phyloP scores from a whole-genome alignment of 2,113 vertebrate species.

The Nerophis lumbriciformis region DNA sequence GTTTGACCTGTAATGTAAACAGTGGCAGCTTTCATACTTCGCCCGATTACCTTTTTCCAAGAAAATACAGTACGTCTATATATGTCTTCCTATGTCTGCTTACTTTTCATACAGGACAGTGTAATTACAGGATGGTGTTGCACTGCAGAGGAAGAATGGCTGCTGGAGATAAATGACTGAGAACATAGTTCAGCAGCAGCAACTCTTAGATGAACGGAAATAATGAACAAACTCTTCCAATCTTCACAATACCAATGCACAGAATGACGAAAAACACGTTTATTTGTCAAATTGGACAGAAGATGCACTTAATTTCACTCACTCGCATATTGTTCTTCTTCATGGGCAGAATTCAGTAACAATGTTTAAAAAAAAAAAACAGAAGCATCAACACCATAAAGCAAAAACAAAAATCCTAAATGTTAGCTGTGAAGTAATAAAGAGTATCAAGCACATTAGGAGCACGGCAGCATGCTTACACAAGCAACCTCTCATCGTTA shows the following conservation, averaged over 20 bases:
- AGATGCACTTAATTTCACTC: conserved; percentile 29
- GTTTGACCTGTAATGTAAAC: no score
- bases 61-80: not conserved
- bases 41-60: no score
- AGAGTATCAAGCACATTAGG: conserved; percentile 42
- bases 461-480: conserved; percentile 46
- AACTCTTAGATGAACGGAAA: conserved; percentile 10
- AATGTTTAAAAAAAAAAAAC: conserved; percentile 28
- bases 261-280: conserved; percentile 35
- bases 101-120: not conserved
- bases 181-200: conserved; percentile 27
- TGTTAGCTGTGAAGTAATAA: conserved; percentile 42
- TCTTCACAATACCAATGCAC: conserved; percentile 8
- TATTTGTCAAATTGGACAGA: conserved; percentile 55
- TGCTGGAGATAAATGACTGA: conserved; percentile 56
- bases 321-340: conserved; percentile 18
- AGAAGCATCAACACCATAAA: conserved; percentile 29
- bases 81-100: not conserved
- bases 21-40: no score
- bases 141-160: conserved; percentile 31
- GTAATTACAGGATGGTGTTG: not conserved
- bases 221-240: not conserved
- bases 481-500: conserved; percentile 45
- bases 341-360: conserved; percentile 27
- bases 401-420: conserved; percentile 29